These are phyloP conservation scores for Parasteatoda lunata DNA, from an alignment of 2,888 invertebrate species.

Conservation along the genomic window DNA sequence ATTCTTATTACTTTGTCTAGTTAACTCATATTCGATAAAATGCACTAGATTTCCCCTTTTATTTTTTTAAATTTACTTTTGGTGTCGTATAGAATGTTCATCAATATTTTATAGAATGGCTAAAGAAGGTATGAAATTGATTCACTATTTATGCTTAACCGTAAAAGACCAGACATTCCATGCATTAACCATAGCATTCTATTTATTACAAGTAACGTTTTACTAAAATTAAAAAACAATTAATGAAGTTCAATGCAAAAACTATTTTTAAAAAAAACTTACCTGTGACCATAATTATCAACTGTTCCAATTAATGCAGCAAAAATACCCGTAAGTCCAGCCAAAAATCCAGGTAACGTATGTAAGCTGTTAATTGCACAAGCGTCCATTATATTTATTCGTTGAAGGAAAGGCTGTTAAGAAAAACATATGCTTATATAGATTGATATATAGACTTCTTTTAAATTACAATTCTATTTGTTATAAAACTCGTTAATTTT, in stretches of 20 bases:
- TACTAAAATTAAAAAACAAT: neutral
- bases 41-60: too few species aligned
- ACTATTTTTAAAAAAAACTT: slow-evolving; percentile 29
- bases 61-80: too few species aligned
- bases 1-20: too few species aligned
- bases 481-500: neutral
- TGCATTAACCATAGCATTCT: too few species aligned
- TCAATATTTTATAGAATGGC: too few species aligned
- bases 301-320: slow-evolving; percentile 83
- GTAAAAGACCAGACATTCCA: too few species aligned
- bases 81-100: too few species aligned
- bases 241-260: neutral
- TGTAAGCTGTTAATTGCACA: slow-evolving; percentile 98
- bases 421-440: neutral
- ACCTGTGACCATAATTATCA: slow-evolving; percentile 79
- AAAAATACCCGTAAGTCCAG: slow-evolving; percentile 85
- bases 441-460: neutral
- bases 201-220: too few species aligned
- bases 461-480: neutral
- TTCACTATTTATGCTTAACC: too few species aligned
- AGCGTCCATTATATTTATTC: slow-evolving; percentile 84
- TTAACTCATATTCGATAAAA: too few species aligned
- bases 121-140: too few species aligned
- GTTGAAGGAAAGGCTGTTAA: slow-evolving; percentile 79
- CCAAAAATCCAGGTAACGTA: slow-evolving; percentile 93